Evolutionary conservation across 1,140 invertebrate genomes (phyloP).

Genomic region (Ylistrum balloti): DNA sequence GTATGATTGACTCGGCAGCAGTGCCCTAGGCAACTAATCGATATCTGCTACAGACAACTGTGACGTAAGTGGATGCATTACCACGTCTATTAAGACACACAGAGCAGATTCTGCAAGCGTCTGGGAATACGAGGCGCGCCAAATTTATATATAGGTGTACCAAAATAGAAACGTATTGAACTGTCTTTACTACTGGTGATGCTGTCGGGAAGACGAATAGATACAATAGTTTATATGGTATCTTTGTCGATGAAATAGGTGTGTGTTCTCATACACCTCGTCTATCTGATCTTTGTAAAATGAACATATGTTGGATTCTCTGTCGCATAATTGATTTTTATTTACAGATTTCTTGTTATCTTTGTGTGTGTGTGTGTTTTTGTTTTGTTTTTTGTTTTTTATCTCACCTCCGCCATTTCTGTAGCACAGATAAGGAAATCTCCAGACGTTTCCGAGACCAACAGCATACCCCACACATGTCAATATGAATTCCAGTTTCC

Average conservation of each 20-base stretch:
- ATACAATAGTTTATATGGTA: too few species aligned
- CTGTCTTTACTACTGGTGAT: not conserved
- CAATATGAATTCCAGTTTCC: not conserved
- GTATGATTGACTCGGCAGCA: too few species aligned
- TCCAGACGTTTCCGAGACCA: slow-evolving; percentile 30
- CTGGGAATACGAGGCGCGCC: not conserved
- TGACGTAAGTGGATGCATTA: not conserved
- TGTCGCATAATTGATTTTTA: too few species aligned
- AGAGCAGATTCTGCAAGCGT: not conserved
- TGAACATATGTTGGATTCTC: not conserved
- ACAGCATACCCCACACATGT: not conserved
- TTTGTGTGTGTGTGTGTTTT: too few species aligned
- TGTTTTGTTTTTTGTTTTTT: not conserved
- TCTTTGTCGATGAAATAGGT: not conserved
- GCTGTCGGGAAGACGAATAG: too few species aligned
- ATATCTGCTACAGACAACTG: not conserved
- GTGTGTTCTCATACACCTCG: not conserved
- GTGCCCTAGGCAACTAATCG: not conserved
- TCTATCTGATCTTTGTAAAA: not conserved
- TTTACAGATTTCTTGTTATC: too few species aligned
- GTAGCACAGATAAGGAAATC: not conserved
- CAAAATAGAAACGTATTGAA: slow-evolving; percentile 12
- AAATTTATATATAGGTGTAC: not conserved
- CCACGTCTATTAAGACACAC: not conserved
- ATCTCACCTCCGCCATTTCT: slow-evolving; percentile 30